These are phyloP conservation scores for Xenopus tropicalis DNA, from an alignment of 2,113 vertebrate species.

Conservation along the genomic window UCB_Xtro_10.0 CM004446.2:3035501-3036000, in stretches of 20 bases:
- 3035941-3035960: no score
- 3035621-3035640: constrained; percentile 4
- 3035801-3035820: neutral
- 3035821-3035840: neutral
- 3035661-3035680: neutral
- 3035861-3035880: neutral
- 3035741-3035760: constrained; percentile 2
- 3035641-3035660: constrained; percentile 19
- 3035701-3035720: neutral
- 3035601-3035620: constrained; percentile 10
- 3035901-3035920: no score
- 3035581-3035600: constrained; percentile 12
- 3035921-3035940: no score
- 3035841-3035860: neutral
- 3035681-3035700: neutral
- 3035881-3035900: no score
- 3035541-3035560: neutral
- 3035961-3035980: no score
- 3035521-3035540: neutral
- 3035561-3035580: neutral
- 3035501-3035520: neutral
- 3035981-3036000: no score
- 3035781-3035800: neutral
- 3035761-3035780: neutral
- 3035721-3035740: constrained; percentile 20